These are phyloP conservation scores for Sciurus vulgaris DNA, from an alignment of 2,797 vertebrate genomes.

Conservation along the genomic window DNA sequence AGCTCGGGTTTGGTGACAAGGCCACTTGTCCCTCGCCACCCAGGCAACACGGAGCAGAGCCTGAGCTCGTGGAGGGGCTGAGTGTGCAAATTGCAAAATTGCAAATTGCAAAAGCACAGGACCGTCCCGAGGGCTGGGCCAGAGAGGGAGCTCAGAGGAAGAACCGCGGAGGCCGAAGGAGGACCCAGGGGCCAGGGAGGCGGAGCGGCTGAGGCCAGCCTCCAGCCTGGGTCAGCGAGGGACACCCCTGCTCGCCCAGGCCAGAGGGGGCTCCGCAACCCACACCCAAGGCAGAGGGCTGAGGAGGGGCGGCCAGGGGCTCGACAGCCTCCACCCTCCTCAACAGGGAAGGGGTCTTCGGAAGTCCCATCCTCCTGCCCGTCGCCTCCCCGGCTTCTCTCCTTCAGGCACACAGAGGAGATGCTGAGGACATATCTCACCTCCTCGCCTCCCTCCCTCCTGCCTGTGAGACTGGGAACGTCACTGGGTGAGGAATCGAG, in stretches of 20 bases:
- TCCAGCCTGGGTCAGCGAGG: neutral
- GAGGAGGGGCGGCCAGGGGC: neutral
- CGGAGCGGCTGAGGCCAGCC: neutral
- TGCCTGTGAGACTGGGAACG: neutral
- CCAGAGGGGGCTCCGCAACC: neutral
- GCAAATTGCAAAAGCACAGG: neutral
- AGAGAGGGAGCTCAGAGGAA: neutral
- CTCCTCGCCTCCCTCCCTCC: neutral
- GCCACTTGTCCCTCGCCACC: neutral
- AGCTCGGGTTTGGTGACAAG: neutral
- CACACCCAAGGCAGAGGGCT: neutral
- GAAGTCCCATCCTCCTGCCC: neutral
- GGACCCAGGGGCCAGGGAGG: neutral
- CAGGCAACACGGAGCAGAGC: neutral
- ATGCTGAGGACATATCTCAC: neutral
- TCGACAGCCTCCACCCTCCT: neutral
- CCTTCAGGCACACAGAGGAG: neutral
- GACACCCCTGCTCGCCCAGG: neutral
- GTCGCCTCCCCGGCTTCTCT: neutral
- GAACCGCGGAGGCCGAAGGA: neutral
- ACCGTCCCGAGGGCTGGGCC: too few relatives aligned
- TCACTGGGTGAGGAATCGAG: too few relatives aligned
- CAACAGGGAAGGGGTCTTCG: neutral
- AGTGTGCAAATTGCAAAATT: too few relatives aligned
- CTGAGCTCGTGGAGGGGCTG: neutral